These are phyloP conservation scores for Furnarius figulus DNA, from an alignment of 2,113 vertebrate genomes.

Conservation along the genomic window DNA sequence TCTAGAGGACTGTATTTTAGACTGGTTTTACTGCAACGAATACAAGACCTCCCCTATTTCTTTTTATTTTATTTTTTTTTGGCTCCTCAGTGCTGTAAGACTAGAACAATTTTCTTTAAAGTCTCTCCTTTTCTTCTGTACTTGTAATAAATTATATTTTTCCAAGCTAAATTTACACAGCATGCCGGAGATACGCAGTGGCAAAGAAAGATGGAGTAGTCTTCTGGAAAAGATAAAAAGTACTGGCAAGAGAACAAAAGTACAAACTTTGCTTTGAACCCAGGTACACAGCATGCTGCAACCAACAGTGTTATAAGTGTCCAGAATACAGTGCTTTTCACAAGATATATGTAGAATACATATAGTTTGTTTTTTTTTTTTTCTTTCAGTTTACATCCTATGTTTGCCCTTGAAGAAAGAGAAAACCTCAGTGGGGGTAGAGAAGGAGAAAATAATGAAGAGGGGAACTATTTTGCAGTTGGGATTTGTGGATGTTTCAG, in stretches of 20 bases:
- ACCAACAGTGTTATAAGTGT: not conserved
- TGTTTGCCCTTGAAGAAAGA: not conserved
- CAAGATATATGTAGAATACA: not conserved
- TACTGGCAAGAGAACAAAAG: conserved; percentile 34
- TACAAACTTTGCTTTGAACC: not conserved
- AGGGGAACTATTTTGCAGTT: accelerated
- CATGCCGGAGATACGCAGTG: not conserved
- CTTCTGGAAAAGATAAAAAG: not conserved
- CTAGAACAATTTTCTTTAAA: not conserved
- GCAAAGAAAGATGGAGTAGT: not conserved
- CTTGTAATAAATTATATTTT: not conserved
- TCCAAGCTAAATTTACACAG: not conserved
- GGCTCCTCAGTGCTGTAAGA: not conserved
- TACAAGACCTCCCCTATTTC: not conserved
- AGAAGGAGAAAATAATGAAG: not conserved
- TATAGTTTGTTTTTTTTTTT: not conserved
- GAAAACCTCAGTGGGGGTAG: not conserved
- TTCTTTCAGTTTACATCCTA: not conserved
- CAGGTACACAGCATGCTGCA: not conserved
- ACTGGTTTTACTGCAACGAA: not conserved
- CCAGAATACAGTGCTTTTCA: not conserved
- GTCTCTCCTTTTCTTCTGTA: not conserved
- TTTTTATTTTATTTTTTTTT: not conserved
- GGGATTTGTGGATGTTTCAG: not conserved
- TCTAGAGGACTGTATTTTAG: not conserved